Base-by-base conservation (phyloP, 1,140 invertebrate species). In the Cydia splendana region DNA sequence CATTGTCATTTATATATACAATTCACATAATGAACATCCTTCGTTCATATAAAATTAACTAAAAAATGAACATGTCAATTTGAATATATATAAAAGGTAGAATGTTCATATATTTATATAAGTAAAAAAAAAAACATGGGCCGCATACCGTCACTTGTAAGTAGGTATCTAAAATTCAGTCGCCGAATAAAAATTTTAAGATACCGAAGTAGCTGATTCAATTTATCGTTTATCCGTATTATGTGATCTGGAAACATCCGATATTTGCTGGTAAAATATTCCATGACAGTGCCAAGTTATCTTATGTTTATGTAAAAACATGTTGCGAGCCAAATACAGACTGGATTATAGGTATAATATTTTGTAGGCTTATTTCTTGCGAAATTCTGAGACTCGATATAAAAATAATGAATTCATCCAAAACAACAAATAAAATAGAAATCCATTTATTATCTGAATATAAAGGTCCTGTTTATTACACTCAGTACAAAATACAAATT, bases 271-370 rank as follows among this genome's bases (percentile, higher is more conserved):
- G 67, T 71, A 71, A 71, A 71, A 71, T 71, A 71, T 71, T 42
- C 67, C 67, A 71, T 71, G 67, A 42, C 34, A 34, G 67, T 71
- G 67, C 67, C 67, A 71, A 38, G 15, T 71, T 69, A 69, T 69
- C 65, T 12, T 42, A 71, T 71, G 67, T 71, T 71, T 71, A 71
- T 71, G 67, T 71, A 71, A n/a, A 71, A 71, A 71, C 67, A 38
- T 42, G 67, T 42, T n/a, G 15, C 38, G 6, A 71, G 67, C 67
- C 67, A 71, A 71, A 67, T 15, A 71, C 34, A 45, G 34, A 38
- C n/a, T 53, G 51, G 51, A 53, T 53, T 53, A 53, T 18, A 53
- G 51, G 4, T 53, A 53, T 53, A 53, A 53, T 53, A 53, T 53
- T 53, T 62, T 24, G n/a, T 24, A 62, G 9, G 57, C 20, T 53